phyloP scores from a whole-genome alignment of 2,888 invertebrate genomes.

The Ptychoptera albimana region DNA sequence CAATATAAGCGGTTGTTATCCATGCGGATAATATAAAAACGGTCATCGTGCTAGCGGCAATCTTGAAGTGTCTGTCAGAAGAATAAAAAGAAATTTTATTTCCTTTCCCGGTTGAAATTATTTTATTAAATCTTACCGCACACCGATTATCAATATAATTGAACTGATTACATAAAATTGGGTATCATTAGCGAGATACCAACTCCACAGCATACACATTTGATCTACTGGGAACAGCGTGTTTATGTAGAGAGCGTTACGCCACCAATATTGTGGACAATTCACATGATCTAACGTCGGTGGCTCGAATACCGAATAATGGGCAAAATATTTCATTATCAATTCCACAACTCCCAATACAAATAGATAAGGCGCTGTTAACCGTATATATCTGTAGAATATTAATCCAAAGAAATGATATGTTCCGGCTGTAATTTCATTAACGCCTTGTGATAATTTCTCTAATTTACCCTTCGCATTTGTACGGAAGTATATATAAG shows the following conservation, averaged over 20 bases:
- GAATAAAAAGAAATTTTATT: not conserved
- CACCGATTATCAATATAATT: slow-evolving; percentile 61
- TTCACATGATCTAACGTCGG: slow-evolving; percentile 66
- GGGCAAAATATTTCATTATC: slow-evolving; percentile 71
- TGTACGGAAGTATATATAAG: slow-evolving; percentile 72
- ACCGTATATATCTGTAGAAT: slow-evolving; percentile 58
- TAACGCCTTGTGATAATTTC: slow-evolving; percentile 43
- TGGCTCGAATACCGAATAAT: slow-evolving; percentile 70
- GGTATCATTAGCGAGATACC: slow-evolving; percentile 77
- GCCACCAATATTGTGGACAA: slow-evolving; percentile 78
- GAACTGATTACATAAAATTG: slow-evolving; percentile 75
- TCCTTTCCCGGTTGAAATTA: too few relatives aligned
- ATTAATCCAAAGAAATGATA: slow-evolving; percentile 62
- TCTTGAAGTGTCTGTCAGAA: slow-evolving; percentile 52
- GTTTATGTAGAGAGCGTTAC: slow-evolving; percentile 73
- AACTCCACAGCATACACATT: slow-evolving; percentile 88
- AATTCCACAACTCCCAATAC: slow-evolving; percentile 71
- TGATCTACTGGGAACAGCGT: slow-evolving; percentile 70
- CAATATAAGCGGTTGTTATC: slow-evolving; percentile 63
- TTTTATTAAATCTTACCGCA: slow-evolving; percentile 31
- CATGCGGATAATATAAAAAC: slow-evolving; percentile 60
- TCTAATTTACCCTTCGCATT: slow-evolving; percentile 58
- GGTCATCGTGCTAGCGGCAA: slow-evolving; percentile 47
- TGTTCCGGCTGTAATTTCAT: slow-evolving; percentile 43
- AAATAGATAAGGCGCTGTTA: slow-evolving; percentile 69